phyloP scores from a whole-genome alignment of 2,797 vertebrate genomes.

The Scolopax rusticola region DNA sequence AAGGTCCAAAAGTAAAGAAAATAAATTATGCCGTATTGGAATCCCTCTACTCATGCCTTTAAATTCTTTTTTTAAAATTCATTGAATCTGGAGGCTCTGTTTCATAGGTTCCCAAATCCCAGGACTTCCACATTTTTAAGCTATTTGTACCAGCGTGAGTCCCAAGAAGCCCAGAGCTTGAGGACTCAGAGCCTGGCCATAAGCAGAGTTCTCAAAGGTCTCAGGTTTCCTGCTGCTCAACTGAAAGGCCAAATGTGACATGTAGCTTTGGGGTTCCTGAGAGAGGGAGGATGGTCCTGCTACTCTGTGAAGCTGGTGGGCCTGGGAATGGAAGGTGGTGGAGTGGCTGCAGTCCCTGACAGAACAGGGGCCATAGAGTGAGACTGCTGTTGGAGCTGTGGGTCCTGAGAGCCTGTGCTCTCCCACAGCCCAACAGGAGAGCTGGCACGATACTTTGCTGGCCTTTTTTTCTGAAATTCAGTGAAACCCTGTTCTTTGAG shows the following conservation, averaged over 20 bases:
- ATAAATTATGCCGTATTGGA: not conserved
- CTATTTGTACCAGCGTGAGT: not conserved
- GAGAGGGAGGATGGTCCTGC: not conserved
- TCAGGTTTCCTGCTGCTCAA: not conserved
- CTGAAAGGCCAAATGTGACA: not conserved
- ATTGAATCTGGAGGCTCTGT: not conserved
- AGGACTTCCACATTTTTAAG: not conserved
- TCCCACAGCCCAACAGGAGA: rapidly evolving
- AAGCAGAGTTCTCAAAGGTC: not conserved
- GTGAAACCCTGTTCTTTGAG: not conserved
- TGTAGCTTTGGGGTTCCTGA: not conserved
- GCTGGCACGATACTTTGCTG: not conserved
- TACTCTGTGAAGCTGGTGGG: not conserved
- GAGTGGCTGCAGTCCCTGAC: rapidly evolving
- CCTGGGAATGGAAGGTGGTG: not conserved
- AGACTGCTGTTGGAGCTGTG: not conserved
- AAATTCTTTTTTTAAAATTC: not conserved
- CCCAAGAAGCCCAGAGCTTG: rapidly evolving
- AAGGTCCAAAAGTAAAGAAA: not conserved
- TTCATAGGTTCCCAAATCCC: not conserved
- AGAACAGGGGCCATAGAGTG: not conserved
- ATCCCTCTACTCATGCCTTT: not conserved
- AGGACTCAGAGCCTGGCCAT: not conserved
- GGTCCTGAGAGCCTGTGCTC: not conserved
- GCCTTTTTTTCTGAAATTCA: not conserved